phyloP scores from a whole-genome alignment of 2,113 vertebrate species.

The Tragelaphus imberbis region DNA sequence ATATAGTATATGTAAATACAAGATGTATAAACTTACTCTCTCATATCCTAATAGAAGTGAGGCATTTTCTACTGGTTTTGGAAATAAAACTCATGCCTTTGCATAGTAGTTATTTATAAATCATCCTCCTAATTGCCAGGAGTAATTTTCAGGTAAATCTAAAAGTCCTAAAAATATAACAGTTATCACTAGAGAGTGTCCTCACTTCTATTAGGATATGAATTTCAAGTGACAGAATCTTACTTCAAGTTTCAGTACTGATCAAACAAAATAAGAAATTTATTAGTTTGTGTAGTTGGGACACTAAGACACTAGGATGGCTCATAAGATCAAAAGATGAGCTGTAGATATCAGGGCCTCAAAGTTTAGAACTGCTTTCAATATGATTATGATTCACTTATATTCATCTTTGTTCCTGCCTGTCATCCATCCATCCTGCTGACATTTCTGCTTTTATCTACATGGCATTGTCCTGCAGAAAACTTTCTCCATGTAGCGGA shows the following conservation, averaged over 20 bases:
- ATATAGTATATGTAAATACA: not conserved
- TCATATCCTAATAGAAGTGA: not conserved
- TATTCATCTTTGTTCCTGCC: not conserved
- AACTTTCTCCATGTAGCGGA: not conserved
- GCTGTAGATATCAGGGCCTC: not conserved
- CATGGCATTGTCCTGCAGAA: not conserved
- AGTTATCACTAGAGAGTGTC: not conserved
- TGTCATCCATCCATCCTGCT: not conserved
- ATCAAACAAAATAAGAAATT: not conserved
- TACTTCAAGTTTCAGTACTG: not conserved
- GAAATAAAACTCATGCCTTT: not conserved
- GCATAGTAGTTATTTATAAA: not conserved
- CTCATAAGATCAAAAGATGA: not conserved
- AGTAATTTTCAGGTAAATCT: slow-evolving; percentile 5
- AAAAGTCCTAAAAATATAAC: not conserved
- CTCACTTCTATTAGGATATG: no score
- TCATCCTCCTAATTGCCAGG: not conserved
- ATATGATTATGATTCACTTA: not conserved
- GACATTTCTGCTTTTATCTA: not conserved
- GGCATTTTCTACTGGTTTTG: not conserved
- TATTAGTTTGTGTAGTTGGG: not conserved
- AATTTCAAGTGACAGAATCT: slow-evolving; percentile 1
- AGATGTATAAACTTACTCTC: not conserved
- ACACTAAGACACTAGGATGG: not conserved
- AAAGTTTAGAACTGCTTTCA: not conserved